Conservation (phyloP, 1,140 invertebrate genomes). For the Aricia agestis region DNA sequence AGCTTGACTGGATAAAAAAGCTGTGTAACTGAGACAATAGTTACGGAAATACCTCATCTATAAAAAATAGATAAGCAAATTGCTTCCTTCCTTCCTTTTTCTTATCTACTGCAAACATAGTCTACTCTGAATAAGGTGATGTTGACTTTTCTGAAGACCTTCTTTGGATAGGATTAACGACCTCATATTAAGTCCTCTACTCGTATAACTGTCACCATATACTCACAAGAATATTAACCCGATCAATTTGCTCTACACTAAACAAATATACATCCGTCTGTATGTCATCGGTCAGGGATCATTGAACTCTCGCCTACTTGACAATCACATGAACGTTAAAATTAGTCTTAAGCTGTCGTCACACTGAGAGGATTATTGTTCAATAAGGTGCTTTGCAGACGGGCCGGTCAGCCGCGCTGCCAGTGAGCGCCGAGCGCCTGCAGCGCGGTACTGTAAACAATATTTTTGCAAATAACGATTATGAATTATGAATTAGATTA, state of each 20-base stretch:
- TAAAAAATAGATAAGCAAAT: too few species aligned
- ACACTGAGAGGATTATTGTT: not conserved
- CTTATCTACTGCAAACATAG: too few species aligned
- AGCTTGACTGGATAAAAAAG: too few species aligned
- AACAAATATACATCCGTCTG: constrained; percentile 32
- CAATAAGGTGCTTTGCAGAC: too few species aligned
- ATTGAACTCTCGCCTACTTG: not conserved
- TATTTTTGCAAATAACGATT: too few species aligned
- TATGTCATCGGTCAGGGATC: constrained; percentile 20
- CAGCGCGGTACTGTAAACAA: too few species aligned
- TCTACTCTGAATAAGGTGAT: not conserved
- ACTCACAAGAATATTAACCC: constrained; percentile 38
- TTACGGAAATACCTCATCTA: too few species aligned
- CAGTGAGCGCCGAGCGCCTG: too few species aligned
- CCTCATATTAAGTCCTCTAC: not conserved
- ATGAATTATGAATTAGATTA: too few species aligned
- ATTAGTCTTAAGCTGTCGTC: not conserved
- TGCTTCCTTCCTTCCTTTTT: too few species aligned
- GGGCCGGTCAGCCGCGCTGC: too few species aligned
- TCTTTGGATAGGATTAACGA: not conserved
- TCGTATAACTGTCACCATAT: not conserved
- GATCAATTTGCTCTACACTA: constrained; percentile 35
- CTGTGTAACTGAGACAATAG: too few species aligned
- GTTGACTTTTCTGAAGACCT: not conserved
- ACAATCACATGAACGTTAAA: constrained; percentile 3